Evolutionary conservation across 2,113 vertebrate species (phyloP), one percentile per base, ranked within the genome.

Genomic region (Tapirus terrestris): DNA sequence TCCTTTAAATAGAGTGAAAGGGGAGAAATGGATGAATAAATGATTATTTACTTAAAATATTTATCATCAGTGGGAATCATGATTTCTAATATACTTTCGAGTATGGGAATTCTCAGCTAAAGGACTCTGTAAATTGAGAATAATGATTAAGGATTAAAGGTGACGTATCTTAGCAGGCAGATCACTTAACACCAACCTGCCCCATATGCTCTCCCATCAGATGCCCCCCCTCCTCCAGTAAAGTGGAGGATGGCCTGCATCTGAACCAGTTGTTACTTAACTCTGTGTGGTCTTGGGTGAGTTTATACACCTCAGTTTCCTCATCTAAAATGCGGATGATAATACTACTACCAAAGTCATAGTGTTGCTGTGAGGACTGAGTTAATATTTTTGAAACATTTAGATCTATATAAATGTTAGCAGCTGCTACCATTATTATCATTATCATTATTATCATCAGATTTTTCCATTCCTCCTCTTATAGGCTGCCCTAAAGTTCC

Each of bases 61-160:
- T 89, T 82, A 14, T 36, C 53, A 23, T 14, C 14, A 14, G 20
- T 75, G 31, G 51, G 36, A 89, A 80, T 61, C 17, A 86, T 2
- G 33, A 56, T 96, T 89, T 91, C 85, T 93, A 91, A 94, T 93
- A 79, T 79, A 63, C 39, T 51, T 36, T 79, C 9, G 29, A 77
- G 11, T 29, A 5, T 31, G 21, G 27, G 43, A 60, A 92, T 92
- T 85, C 94, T 60, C 87, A 75, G 51, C 29, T 70, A 20, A 89
- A 83, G 60, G 20, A 67, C 27, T 73, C 51, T 79, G 23, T 21
- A 80, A 90, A 83, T 80, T 70, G 67, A 39, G 17, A 89, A 91
- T 16, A 36, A 18, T 63, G 73, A 92, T 60, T 73, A 92, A 94
- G 12, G 48, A 81, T 91, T 73, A 31, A 76, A 90, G 51, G 13